Base-by-base conservation (phyloP, 1,140 invertebrate genomes). In the Panagrolaimus sp. region DNA sequence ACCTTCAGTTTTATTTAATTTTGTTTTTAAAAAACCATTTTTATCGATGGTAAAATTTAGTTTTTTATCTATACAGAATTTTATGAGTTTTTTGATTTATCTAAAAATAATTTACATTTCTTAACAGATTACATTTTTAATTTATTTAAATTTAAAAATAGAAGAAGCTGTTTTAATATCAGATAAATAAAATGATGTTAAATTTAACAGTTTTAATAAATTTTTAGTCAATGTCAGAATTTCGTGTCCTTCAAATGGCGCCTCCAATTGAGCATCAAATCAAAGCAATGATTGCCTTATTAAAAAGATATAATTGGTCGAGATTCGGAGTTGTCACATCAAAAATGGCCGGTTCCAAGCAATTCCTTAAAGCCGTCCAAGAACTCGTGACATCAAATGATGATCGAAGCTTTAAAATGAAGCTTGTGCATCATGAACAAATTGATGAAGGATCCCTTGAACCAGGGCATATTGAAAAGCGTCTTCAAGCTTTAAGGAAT, bases 401-500 rank as follows among this genome's bases (percentile, higher is more conserved):
- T 43, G 75, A 81, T 64, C 63, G 73, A 28, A 64, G 65, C 52
- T 76, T 78, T 63, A 81, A 71, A 68, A 69, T 76, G 12, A 75
- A 81, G 46, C 73, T 82, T 15, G 77, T 82, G 2, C 76, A 80
- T 62, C 69, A 76, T 24, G 67, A 58, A 15, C 70, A 80, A 67
- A 68, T 81, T 43, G 73, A 82, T 58, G 69, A 69, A 10, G 62
- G 65, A 21, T 38, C 32, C 2, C 45, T 77, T 46, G 68, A 67
- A 46, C 43, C 63, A 21, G 47, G 32, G 15, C 74, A 80, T 65
- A 71, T 80, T 32, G 58, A 72, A 32, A 32, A 72, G 9, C 43
- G 67, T 43, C 70, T 83, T 28, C 73, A 71, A 17, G 89, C 91
- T 76, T 85, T 96, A 62, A 90, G 91, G 1, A 90, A 91, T 72